Conservation (phyloP, 1,140 invertebrate species). For the Drosophila nannoptera region DNA sequence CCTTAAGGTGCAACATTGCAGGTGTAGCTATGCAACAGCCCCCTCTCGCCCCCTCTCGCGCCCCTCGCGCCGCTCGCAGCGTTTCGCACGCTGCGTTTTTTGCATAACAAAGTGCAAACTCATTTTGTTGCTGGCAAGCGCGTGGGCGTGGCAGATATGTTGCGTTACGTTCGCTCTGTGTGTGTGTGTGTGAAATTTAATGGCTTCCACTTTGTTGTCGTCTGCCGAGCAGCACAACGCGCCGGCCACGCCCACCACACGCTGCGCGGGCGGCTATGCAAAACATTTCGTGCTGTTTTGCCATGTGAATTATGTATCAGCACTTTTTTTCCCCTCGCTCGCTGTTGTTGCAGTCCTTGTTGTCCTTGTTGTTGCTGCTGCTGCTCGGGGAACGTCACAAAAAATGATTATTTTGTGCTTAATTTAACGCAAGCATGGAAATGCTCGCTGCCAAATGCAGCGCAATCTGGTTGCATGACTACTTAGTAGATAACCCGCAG, state of each 20-base stretch:
- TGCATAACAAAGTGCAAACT: slow-evolving; percentile 77
- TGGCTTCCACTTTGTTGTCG: slow-evolving; percentile 75
- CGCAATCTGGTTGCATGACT: slow-evolving; percentile 36
- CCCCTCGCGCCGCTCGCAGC: neutral
- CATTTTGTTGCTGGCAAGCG: slow-evolving; percentile 62
- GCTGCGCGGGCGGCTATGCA: slow-evolving; percentile 39
- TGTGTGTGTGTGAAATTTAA: slow-evolving; percentile 77
- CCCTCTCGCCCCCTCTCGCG: neutral
- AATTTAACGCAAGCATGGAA: slow-evolving; percentile 46
- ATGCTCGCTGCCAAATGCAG: slow-evolving; percentile 16
- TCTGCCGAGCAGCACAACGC: slow-evolving; percentile 43
- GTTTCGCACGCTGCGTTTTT: slow-evolving; percentile 40
- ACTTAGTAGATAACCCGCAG: slow-evolving; percentile 16
- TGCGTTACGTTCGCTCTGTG: slow-evolving; percentile 26
- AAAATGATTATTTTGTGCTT: slow-evolving; percentile 41
- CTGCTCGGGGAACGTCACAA: slow-evolving; percentile 16
- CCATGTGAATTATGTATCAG: slow-evolving; percentile 73
- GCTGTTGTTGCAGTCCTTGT: slow-evolving; percentile 7
- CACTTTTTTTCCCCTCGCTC: slow-evolving; percentile 8
- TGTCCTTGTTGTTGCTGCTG: slow-evolving; percentile 5
- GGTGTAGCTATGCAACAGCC: slow-evolving; percentile 21
- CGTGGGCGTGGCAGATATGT: slow-evolving; percentile 69
- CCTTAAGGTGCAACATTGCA: slow-evolving; percentile 75
- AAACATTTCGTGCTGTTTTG: slow-evolving; percentile 75
- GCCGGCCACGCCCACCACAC: slow-evolving; percentile 38